phyloP scores from a whole-genome alignment of 1,140 invertebrate species.

The Macrotrachela quadricornifera region DNA sequence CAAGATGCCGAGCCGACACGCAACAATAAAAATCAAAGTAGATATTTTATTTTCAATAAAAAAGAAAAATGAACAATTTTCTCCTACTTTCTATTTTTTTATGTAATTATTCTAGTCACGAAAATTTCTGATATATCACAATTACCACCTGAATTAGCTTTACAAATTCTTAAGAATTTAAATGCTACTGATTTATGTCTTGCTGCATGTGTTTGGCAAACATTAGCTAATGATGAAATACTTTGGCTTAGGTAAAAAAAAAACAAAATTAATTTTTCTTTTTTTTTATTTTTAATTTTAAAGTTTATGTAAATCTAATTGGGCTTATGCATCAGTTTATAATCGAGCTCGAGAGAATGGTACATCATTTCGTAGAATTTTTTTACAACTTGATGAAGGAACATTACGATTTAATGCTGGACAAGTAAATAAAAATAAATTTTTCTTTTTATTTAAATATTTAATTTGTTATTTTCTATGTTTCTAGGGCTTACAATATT shows the following conservation, averaged over 20 bases:
- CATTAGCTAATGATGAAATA: slow-evolving; percentile 33
- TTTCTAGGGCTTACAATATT: too few species aligned
- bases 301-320: neutral
- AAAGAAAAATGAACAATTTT: too few species aligned
- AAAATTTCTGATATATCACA: slow-evolving; percentile 32
- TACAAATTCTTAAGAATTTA: slow-evolving; percentile 33
- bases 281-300: neutral
- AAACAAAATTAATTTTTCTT: neutral
- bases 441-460: too few species aligned
- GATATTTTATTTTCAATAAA: too few species aligned
- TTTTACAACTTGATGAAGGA: slow-evolving; percentile 35
- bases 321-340: slow-evolving; percentile 6
- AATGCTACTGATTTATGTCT: slow-evolving; percentile 37
- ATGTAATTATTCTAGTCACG: neutral
- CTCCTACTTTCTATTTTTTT: too few species aligned
- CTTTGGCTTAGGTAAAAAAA: slow-evolving; percentile 33
- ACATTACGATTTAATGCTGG: slow-evolving; percentile 36
- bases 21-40: too few species aligned
- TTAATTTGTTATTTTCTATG: too few species aligned
- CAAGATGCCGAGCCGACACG: too few species aligned
- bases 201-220: slow-evolving; percentile 36
- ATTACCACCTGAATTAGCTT: slow-evolving; percentile 33
- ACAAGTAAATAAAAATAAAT: slow-evolving; percentile 15
- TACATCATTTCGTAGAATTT: slow-evolving; percentile 31
- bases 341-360: slow-evolving; percentile 6